Evolutionary conservation across 1,140 invertebrate species (phyloP), one percentile per base, ranked within the genome.

Genomic region (Sminthurides bifidus): DNA sequence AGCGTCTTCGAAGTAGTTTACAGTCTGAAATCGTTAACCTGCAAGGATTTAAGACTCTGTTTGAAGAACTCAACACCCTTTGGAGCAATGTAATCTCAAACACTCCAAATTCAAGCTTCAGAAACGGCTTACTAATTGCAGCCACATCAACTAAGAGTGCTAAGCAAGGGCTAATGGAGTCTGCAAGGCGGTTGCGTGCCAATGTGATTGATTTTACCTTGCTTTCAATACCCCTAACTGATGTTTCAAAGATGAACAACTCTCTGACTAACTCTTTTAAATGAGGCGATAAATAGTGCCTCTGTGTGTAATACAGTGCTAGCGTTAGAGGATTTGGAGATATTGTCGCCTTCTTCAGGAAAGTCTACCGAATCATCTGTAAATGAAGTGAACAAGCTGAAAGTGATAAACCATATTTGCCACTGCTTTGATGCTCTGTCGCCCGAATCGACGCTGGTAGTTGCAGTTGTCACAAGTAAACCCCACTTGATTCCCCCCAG

Each of bases 141-240:
- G 56, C 49, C 10, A 19, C 56, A 38, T 19, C 41, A n/a, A n/a
- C n/a, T n/a, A n/a, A n/a, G n/a, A n/a, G 26, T 30, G 49, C 21
- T 58, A 38, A 24, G 56, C 49, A 38, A 58, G 52, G n/a, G 52
- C 29, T n/a, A 5, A 46, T 12, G 19, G 52, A n/a, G 56, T 58
- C 3, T 30, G 40, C 45, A 44, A 52, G 48, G 24, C 35, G 15
- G 49, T 30, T 37, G 1, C 10, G 31, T 38, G 56, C 43, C 19
- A 44, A 52, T 21, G 40, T 58, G 3, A 19, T 52, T 15, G 24
- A 30, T 12, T 46, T 52, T 4, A 31, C 38, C 38, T n/a, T 27
- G 37, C 12, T 40, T 8, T 10, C 43, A 29, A 26, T 35, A 43
- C 27, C 50, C 0, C 10, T 45, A 3, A 14, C 35, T 5, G 43